These are phyloP conservation scores for Cryptotis parvus DNA, from an alignment of 2,113 vertebrate species.

Conservation along the genomic window DNA sequence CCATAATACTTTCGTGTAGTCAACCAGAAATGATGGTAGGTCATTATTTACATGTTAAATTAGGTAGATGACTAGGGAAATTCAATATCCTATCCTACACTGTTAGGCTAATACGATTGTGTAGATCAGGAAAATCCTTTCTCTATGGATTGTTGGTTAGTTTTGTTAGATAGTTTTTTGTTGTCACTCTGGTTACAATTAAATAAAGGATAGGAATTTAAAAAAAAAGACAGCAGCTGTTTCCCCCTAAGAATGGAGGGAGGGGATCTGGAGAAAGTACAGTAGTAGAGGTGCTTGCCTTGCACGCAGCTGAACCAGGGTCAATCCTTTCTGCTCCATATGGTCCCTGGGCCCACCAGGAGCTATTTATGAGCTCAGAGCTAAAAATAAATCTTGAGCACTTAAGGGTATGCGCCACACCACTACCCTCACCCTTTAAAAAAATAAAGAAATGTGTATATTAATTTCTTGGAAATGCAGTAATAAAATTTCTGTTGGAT, in stretches of 20 bases:
- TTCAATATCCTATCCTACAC: background rate
- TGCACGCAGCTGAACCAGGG: too few species aligned
- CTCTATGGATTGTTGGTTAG: background rate
- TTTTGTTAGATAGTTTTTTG: background rate
- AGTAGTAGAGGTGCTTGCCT: too few species aligned
- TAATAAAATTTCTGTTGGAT: background rate
- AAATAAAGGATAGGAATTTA: background rate
- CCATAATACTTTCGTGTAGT: background rate
- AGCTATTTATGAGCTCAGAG: too few species aligned
- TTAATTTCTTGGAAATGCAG: background rate
- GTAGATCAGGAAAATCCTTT: conserved; percentile 21
- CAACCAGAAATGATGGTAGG: background rate
- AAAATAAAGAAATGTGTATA: background rate
- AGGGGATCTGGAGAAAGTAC: too few species aligned
- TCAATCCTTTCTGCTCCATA: too few species aligned
- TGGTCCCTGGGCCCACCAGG: too few species aligned
- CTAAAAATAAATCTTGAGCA: too few species aligned
- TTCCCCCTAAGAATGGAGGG: background rate
- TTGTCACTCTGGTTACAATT: conserved; percentile 5
- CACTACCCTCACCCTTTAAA: background rate
- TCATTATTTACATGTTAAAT: background rate
- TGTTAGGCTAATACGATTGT: background rate
- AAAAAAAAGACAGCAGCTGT: too few species aligned
- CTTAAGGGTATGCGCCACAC: too few species aligned
- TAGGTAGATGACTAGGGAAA: background rate